These are phyloP conservation scores for Tenebrio molitor DNA, from an alignment of 1,140 invertebrate species.

Conservation along the genomic window DNA sequence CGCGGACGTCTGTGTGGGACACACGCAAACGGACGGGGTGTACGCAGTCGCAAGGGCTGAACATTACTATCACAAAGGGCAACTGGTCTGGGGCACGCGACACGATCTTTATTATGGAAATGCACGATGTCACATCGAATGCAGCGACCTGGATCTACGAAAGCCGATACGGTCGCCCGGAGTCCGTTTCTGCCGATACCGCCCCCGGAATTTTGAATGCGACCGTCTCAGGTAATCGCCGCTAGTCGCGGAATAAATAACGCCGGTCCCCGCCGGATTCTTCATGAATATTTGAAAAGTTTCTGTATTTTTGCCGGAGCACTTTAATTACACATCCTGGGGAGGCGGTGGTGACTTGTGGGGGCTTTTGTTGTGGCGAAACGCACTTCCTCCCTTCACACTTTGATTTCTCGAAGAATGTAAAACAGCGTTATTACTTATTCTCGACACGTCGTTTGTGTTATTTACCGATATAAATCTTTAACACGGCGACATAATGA, in stretches of 20 bases:
- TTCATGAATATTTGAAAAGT: constrained; percentile 43
- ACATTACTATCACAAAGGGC: constrained; percentile 51
- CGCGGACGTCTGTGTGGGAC: constrained; percentile 49
- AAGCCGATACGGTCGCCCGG: constrained; percentile 24
- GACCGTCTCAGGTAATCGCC: constrained; percentile 30
- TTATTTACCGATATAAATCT: constrained; percentile 38
- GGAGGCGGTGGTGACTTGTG: constrained; percentile 2
- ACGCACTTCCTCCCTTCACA: constrained; percentile 31
- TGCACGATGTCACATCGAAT: constrained; percentile 51
- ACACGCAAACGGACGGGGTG: constrained; percentile 45
- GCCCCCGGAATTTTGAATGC: constrained; percentile 27
- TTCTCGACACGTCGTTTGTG: constrained; percentile 30
- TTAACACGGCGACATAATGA: constrained; percentile 36
- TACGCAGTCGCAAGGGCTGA: constrained; percentile 45
- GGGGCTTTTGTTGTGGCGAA: constrained; percentile 30
- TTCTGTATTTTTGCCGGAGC: constrained; percentile 25
- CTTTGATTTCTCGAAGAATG: constrained; percentile 34
- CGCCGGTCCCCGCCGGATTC: constrained; percentile 10
- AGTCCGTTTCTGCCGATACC: constrained; percentile 19
- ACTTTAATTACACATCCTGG: constrained; percentile 19
- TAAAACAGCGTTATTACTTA: constrained; percentile 42
- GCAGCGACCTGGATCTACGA: constrained; percentile 46
- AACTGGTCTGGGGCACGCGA: constrained; percentile 52
- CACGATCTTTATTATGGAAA: constrained; percentile 54
- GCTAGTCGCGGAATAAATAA: constrained; percentile 11